A percentile compares a stretch with the other conserved stretches of the same genome.
Evolutionary conservation across 2,113 vertebrate species (phyloP).

Genomic region (Hypocryptadius cinnamomeus): DNA sequence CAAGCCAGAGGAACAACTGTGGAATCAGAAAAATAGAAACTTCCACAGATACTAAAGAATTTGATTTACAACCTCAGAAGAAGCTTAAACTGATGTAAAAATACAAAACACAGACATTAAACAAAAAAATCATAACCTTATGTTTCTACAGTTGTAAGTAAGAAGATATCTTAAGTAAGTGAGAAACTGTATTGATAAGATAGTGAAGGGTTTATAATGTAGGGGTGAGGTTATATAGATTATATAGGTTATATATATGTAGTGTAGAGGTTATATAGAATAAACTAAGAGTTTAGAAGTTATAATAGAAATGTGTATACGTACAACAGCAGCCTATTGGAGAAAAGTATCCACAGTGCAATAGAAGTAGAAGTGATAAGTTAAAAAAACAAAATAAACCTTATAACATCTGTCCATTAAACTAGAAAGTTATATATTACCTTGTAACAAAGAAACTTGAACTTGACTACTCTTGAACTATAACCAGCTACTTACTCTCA

Average conservation of each 20-base stretch:
- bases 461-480: background rate
- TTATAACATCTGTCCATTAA: background rate
- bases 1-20: background rate
- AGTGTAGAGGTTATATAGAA: background rate
- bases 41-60: background rate
- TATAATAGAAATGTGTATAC: background rate
- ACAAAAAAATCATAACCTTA: background rate
- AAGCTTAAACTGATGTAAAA: background rate
- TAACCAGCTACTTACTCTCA: background rate
- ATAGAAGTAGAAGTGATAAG: background rate
- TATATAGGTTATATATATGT: background rate
- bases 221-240: background rate
- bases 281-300: background rate
- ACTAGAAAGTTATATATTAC: background rate
- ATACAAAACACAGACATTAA: background rate
- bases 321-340: background rate
- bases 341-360: background rate
- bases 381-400: background rate
- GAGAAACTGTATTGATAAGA: background rate
- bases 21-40: background rate
- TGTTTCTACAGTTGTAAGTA: background rate
- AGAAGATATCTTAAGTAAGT: background rate
- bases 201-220: background rate
- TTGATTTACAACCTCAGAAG: background rate
- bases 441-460: background rate